Evolutionary conservation across 2,888 invertebrate genomes (phyloP).

Genomic region (Thalpophila matura): DNA sequence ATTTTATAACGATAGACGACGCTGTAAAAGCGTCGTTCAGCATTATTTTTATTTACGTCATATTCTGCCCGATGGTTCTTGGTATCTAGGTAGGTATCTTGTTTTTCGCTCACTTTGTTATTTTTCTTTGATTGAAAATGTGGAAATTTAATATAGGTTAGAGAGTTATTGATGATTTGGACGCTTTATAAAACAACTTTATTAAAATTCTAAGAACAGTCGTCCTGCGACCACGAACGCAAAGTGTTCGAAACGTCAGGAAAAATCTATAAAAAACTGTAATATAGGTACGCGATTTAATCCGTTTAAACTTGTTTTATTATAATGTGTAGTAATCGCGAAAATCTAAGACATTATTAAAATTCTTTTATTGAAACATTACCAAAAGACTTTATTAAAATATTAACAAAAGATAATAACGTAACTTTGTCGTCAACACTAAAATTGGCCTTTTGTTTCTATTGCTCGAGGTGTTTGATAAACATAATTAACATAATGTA

Average conservation of each 20-base stretch:
- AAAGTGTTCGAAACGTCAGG: no score
- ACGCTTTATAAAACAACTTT: no score
- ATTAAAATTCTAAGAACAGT: no score
- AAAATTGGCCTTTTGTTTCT: constrained; percentile 25
- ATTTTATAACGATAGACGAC: background rate
- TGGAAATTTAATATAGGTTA: background rate
- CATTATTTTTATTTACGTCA: constrained; percentile 27
- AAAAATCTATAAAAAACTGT: no score
- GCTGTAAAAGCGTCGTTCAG: constrained; percentile 7
- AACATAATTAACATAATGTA: constrained; percentile 25
- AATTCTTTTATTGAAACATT: no score
- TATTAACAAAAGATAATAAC: constrained; percentile 36
- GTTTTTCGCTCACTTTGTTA: background rate
- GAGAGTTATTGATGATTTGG: no score
- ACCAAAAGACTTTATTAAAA: constrained; percentile 13
- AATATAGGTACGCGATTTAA: no score
- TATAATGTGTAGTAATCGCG: no score
- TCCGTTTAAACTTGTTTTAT: no score
- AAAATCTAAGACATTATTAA: no score
- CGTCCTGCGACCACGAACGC: no score
- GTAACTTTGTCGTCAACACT: constrained; percentile 23
- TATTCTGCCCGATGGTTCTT: constrained; percentile 9
- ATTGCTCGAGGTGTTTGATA: constrained; percentile 28
- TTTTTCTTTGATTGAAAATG: constrained; percentile 8
- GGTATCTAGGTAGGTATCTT: no score